These are phyloP conservation scores for Cydia pomonella DNA, from an alignment of 1,140 invertebrate species.

Conservation along the genomic window DNA sequence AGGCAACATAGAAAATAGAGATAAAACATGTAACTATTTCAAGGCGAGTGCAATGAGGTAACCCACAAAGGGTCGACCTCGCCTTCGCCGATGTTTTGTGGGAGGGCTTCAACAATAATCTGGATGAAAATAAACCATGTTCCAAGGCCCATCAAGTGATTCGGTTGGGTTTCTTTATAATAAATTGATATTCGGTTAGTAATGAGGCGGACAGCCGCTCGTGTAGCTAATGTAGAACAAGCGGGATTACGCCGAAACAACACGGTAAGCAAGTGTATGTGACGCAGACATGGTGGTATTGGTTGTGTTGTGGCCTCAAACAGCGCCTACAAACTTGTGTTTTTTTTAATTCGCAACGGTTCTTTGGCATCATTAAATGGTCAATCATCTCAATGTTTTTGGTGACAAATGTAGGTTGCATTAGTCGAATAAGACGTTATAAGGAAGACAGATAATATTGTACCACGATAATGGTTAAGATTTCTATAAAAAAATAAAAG, in stretches of 20 bases:
- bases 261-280: constrained; percentile 2
- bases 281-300: neutral
- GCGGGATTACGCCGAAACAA: constrained; percentile 25
- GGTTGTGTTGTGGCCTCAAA: neutral
- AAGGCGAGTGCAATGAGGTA: constrained; percentile 75
- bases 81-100: constrained; percentile 60
- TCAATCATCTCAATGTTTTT: constrained; percentile 69
- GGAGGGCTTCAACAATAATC: constrained; percentile 56
- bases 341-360: constrained; percentile 54
- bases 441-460: neutral
- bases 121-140: constrained; percentile 48
- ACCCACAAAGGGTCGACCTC: constrained; percentile 75
- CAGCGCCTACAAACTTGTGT: neutral
- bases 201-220: neutral
- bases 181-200: neutral
- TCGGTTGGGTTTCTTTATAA: constrained; percentile 8
- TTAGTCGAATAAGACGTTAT: constrained; percentile 50
- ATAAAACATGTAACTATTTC: constrained; percentile 77
- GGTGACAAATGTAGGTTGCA: constrained; percentile 62
- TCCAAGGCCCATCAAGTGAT: constrained; percentile 32
- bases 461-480: neutral
- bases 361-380: constrained; percentile 72
- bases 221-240: neutral
- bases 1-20: constrained; percentile 65
- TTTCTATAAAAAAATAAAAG: neutral